These are phyloP conservation scores for Muscicapa adusta DNA, from an alignment of 2,113 vertebrate genomes.

Conservation along the genomic window DNA sequence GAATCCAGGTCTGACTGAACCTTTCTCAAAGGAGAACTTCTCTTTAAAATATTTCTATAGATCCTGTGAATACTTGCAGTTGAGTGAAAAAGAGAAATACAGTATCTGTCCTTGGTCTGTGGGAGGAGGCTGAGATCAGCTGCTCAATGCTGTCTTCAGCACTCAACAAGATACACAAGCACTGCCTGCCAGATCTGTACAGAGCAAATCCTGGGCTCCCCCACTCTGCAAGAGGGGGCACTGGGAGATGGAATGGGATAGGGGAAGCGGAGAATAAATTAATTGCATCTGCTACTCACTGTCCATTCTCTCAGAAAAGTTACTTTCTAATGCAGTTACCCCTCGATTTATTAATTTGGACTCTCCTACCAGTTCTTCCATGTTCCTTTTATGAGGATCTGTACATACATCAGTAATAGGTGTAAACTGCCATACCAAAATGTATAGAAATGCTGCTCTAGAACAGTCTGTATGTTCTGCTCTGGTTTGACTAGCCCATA, in stretches of 20 bases:
- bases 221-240: neutral
- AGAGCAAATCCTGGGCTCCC: neutral
- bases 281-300: neutral
- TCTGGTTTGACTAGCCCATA: neutral
- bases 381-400: neutral
- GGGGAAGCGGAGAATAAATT: neutral
- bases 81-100: neutral
- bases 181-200: neutral
- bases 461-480: neutral
- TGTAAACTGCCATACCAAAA: neutral
- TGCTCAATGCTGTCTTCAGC: neutral
- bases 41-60: neutral
- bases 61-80: neutral
- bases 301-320: neutral
- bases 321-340: neutral
- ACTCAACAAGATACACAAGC: neutral
- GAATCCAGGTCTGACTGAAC: neutral
- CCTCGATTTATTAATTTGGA: neutral
- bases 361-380: neutral
- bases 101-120: neutral
- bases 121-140: neutral
- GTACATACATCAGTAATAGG: neutral
- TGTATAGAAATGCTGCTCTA: neutral
- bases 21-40: neutral
- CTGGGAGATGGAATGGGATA: neutral